Conservation (phyloP, 2,888 invertebrate species). For the Ophraella communa region DNA sequence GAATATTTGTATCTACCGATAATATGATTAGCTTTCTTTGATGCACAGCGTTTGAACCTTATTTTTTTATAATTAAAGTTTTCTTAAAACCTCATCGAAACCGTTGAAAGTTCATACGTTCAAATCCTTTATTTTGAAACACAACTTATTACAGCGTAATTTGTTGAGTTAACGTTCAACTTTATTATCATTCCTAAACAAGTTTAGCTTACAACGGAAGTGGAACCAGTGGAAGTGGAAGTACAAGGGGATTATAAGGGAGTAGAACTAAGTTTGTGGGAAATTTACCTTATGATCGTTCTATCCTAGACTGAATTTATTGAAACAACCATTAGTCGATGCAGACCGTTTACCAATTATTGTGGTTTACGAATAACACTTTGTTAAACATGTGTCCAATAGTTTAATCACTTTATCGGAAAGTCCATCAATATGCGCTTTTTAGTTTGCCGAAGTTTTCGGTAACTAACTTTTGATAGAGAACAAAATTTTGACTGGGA, state of each 20-base stretch:
- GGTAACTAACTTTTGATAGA: neutral
- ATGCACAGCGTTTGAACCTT: too few relatives aligned
- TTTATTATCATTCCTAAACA: conserved; percentile 11
- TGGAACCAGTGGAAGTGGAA: conserved; percentile 5
- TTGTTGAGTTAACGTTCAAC: conserved; percentile 13
- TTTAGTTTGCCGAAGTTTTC: neutral
- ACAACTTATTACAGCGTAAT: neutral
- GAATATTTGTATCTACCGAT: too few relatives aligned
- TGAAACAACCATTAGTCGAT: conserved; percentile 20
- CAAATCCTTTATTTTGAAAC: neutral
- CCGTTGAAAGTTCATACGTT: neutral
- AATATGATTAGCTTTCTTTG: too few relatives aligned
- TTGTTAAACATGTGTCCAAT: neutral
- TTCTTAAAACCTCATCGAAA: neutral
- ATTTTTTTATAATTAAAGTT: too few relatives aligned
- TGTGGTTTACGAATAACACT: conserved; percentile 6
- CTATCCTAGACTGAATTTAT: conserved; percentile 6
- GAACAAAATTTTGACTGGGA: neutral
- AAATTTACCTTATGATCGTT: conserved; percentile 21
- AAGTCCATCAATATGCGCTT: neutral
- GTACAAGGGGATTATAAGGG: conserved; percentile 17
- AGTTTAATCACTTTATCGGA: conserved; percentile 2
- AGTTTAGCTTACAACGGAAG: conserved; percentile 21
- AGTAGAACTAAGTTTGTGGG: conserved; percentile 18
- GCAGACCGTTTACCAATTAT: conserved; percentile 20